Base-by-base conservation (phyloP, 2,113 vertebrate genomes). In the Phyllopteryx taeniolatus region DNA sequence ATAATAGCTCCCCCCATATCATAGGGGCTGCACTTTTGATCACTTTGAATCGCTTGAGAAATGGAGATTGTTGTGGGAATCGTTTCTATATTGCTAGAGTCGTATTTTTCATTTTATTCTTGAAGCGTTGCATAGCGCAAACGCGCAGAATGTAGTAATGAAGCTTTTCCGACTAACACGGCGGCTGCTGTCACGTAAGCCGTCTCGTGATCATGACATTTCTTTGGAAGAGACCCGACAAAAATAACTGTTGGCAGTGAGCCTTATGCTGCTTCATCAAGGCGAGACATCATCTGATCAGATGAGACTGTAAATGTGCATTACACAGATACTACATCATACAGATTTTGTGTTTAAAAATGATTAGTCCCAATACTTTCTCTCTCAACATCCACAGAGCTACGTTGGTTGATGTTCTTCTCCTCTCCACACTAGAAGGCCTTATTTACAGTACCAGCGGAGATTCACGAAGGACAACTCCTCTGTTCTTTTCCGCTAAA, bases 401-500 rank as follows among this genome's bases (percentile, higher is more conserved):
- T 13, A 31, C 12, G 2, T 57, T 57, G 22, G 20, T 3, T 8
- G 27, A 60, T 31, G 20, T 22, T 54, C 8, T 54, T 54, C 53
- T 51, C 49, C 49, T 54, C 53, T 22, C 8, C 20, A 54, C 53
- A 54, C 20, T 54, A 54, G 8, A 54, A 54, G 8, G 20, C 27
- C 22, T 57, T 57, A 8, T n/a, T n/a, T 42, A 19, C 54, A 72
- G 35, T 42, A 31, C 44, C 17, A 33, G 2, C 43, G 35, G 20
- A 42, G 27, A 6, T 22, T 44, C 51, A 53, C 66, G 66, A 22
- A 71, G 56, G 22, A 67, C 54, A 72, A 70, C 76, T 61, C 20
- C 65, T 82, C 57, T 67, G 22, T 60, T 54, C 68, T 69, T n/a
- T 57, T 59, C 57, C 76, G 44, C 80, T 83, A 82, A 82, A 72